Conservation (phyloP, 2,888 invertebrate species). For the Cantharis rustica region DNA sequence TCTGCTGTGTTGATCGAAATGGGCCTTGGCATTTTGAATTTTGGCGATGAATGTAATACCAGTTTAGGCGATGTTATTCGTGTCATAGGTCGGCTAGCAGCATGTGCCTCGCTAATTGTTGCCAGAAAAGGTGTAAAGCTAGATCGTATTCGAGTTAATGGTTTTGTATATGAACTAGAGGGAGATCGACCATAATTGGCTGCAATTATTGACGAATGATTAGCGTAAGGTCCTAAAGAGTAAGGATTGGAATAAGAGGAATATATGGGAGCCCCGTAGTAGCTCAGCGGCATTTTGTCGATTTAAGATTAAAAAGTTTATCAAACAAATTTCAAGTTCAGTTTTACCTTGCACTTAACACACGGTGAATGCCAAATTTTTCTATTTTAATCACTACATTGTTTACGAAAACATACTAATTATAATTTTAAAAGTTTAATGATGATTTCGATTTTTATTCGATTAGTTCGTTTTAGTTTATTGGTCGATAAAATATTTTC, state of each 20-base stretch:
- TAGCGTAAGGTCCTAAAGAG: constrained; percentile 61
- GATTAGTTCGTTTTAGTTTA: background rate
- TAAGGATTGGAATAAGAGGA: constrained; percentile 61
- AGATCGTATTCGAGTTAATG: constrained; percentile 49
- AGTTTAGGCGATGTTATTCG: constrained; percentile 62
- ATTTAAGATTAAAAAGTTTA: background rate
- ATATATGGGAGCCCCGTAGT: constrained; percentile 64
- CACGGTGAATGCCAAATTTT: constrained; percentile 3
- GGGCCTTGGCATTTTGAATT: constrained; percentile 64
- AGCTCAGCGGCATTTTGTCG: constrained; percentile 24
- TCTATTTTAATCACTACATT: constrained; percentile 4
- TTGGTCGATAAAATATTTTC: background rate
- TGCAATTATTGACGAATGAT: constrained; percentile 55
- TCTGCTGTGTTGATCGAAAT: constrained; percentile 82
- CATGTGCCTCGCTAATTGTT: constrained; percentile 70
- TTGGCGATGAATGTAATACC: constrained; percentile 56
- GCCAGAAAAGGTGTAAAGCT: constrained; percentile 75
- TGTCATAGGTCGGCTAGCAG: constrained; percentile 53
- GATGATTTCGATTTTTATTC: background rate
- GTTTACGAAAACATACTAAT: background rate
- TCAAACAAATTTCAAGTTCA: background rate
- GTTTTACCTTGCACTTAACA: constrained; percentile 1
- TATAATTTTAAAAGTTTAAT: background rate
- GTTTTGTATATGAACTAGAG: constrained; percentile 36
- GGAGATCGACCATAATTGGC: constrained; percentile 48